Evolutionary conservation across 2,113 vertebrate species (phyloP).

Genomic region (Spea bombifrons): DNA sequence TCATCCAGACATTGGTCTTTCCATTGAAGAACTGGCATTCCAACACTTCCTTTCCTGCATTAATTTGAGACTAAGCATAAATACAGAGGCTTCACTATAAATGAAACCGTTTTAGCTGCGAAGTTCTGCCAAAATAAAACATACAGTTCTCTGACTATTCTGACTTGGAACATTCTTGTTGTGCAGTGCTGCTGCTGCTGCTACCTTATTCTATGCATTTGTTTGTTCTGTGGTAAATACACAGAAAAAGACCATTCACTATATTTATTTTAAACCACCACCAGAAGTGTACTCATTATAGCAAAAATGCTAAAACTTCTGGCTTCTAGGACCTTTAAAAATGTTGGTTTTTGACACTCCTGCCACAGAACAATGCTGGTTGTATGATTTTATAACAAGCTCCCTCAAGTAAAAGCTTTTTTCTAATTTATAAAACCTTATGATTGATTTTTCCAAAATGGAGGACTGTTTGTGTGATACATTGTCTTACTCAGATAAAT

Average conservation of each 20-base stretch:
- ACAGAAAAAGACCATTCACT: background rate
- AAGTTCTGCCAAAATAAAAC: constrained; percentile 51
- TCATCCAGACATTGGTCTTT: constrained; percentile 53
- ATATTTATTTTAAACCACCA: background rate
- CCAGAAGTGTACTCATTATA: background rate
- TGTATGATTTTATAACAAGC: no score
- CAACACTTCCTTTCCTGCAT: constrained; percentile 67
- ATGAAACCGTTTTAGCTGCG: constrained; percentile 54
- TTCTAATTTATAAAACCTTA: no score
- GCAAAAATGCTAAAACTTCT: no score
- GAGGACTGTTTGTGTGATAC: no score
- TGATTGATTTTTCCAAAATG: no score
- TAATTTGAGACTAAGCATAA: constrained; percentile 75
- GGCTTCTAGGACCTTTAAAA: no score
- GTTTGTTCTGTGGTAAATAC: background rate
- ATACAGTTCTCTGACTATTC: constrained; percentile 35
- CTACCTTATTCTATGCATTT: constrained; percentile 23
- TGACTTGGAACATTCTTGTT: constrained; percentile 6
- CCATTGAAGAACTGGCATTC: constrained; percentile 56
- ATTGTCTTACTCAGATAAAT: no score
- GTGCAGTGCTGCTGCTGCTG: background rate
- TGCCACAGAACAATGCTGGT: no score
- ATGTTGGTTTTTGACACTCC: no score
- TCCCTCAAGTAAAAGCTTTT: no score
- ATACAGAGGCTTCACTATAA: constrained; percentile 61